Conservation (phyloP, 2,113 vertebrate species). For the Phocoena sinus region DNA sequence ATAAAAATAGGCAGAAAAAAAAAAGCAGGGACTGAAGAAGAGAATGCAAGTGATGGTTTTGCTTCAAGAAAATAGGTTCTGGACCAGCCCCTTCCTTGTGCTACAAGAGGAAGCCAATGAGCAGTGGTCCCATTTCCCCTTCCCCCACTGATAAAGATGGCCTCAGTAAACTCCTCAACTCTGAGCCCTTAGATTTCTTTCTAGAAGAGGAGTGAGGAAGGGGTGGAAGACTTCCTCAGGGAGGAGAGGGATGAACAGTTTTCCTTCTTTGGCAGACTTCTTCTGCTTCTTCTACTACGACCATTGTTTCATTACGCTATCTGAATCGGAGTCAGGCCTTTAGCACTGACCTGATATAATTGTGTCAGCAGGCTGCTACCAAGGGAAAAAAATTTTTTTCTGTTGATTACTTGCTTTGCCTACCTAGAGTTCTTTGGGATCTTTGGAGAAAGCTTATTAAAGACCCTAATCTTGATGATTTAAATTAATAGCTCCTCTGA, state of each 20-base stretch:
- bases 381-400: background rate
- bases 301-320: background rate
- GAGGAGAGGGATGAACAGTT: background rate
- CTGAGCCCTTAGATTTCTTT: background rate
- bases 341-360: background rate
- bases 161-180: background rate
- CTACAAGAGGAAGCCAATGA: background rate
- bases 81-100: background rate
- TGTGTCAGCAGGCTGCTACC: background rate
- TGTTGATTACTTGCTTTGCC: background rate
- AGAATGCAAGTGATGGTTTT: background rate
- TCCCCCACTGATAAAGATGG: background rate
- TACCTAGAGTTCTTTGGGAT: background rate
- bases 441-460: constrained; percentile 23
- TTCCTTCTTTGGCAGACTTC: background rate
- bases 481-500: constrained; percentile 42
- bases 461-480: constrained; percentile 4
- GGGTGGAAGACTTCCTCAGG: background rate
- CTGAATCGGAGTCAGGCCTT: background rate
- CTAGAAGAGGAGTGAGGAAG: background rate
- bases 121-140: background rate
- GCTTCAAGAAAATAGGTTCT: background rate
- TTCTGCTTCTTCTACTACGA: background rate
- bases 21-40: background rate
- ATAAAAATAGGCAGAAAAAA: background rate